Base-by-base conservation (phyloP, 2,113 vertebrate genomes). In the Brachyhypopomus occidentalis region DNA sequence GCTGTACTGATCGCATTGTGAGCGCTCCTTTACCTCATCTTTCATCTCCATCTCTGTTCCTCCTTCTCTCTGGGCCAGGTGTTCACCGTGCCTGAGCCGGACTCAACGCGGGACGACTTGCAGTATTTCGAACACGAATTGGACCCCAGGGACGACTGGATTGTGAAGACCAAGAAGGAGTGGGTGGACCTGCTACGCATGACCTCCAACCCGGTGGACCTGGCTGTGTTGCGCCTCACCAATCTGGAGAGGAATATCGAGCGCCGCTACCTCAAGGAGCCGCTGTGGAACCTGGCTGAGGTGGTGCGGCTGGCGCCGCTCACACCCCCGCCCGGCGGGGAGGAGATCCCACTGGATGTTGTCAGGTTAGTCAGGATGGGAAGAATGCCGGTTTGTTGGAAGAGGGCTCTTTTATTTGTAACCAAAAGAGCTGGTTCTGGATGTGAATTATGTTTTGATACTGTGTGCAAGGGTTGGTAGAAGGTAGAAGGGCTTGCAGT, bases 181-280 rank as follows among this genome's bases (percentile, higher is more conserved):
- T 95, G 95, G 79, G 88, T 92, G 0, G 93, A 91, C 0, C 88
- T 93, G 59, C 90, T 94, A 12, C 95, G 97, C 11, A 91, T 95
- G 59, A 90, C 87, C 73, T 95, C 91, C 45, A 96, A 98, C 91
- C 96, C 97, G 0, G 81, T 99, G 88, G 97, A 98, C 87, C 88
- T 98, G 88, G 97, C 95, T 0, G 93, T 98, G 80, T 90, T 94
- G 58, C 94, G 97, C 0, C 88, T 99, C 16, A 89, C 94, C 1
- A 95, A 94, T 7, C 93, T 99, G 8, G 97, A 99, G 90, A 93
- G 94, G 30, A 97, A 98, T 84, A 92, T 99, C 2, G 97, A 99
- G 84, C 92, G 97, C 0, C 95, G 96, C 20, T 99, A 98, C 88
- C 92, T 99, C 25, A 96, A 95, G 91, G 96, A 98, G 81, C 97